These are phyloP conservation scores for Osmerus eperlanus DNA, from an alignment of 2,113 vertebrate species.

Conservation along the genomic window DNA sequence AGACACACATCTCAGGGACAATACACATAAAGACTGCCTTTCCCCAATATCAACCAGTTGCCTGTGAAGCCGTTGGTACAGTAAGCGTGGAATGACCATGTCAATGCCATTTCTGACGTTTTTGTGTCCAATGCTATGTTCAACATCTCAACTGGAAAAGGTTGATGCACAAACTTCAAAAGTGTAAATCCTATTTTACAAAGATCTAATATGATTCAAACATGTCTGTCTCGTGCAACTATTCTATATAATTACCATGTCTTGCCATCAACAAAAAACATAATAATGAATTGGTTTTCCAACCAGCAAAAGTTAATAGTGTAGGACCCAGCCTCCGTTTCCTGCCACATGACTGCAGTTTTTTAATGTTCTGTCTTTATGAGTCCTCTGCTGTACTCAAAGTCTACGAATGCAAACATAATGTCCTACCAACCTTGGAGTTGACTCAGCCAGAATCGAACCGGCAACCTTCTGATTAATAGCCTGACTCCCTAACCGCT, in stretches of 20 bases:
- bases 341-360: constrained; percentile 53
- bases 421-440: constrained; percentile 2
- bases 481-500: no score
- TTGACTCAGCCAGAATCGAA: neutral
- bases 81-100: neutral
- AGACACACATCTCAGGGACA: no score
- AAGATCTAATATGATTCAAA: constrained; percentile 27
- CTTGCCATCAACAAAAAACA: constrained; percentile 38
- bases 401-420: neutral
- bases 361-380: constrained; percentile 42
- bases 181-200: constrained; percentile 28
- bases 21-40: no score
- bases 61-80: neutral
- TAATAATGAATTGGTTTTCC: constrained; percentile 47
- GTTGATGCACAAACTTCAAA: constrained; percentile 13
- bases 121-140: neutral
- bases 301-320: constrained; percentile 38
- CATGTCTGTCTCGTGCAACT: constrained; percentile 31
- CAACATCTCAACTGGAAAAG: constrained; percentile 9
- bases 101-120: neutral
- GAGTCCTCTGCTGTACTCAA: constrained; percentile 10
- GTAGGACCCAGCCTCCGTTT: constrained; percentile 25
- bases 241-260: constrained; percentile 50
- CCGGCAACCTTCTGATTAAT: no score
- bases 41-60: no score